Percentiles rank a stretch among this genome's conserved stretches.
Conservation (phyloP, 2,888 invertebrate genomes). For the Pammene aurita region DNA sequence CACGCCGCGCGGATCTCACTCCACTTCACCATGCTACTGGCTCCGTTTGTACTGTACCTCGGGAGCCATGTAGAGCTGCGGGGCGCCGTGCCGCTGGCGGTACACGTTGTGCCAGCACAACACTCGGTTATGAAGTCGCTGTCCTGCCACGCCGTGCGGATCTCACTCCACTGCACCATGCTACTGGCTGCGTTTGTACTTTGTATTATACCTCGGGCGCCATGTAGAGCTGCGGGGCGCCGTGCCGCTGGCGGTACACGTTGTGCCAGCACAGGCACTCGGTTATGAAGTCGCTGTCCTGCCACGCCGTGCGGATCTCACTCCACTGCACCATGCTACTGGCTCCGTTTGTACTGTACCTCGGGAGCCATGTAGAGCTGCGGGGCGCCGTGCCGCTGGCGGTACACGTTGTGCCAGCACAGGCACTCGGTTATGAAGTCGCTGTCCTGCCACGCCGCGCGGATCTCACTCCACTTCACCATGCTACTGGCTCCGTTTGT, state of each 20-base stretch:
- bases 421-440: slow-evolving; percentile 92
- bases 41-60: too few species aligned
- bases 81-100: slow-evolving; percentile 88
- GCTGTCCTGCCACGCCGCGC: slow-evolving; percentile 90
- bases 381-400: slow-evolving; percentile 89
- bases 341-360: too few species aligned
- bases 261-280: slow-evolving; percentile 93
- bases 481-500: too few species aligned
- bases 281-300: slow-evolving; percentile 91
- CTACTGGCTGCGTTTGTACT: too few species aligned
- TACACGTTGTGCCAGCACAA: slow-evolving; percentile 93
- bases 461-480: too few species aligned
- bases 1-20: slow-evolving; percentile 85
- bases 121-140: slow-evolving; percentile 92
- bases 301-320: slow-evolving; percentile 89
- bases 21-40: too few species aligned
- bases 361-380: too few species aligned
- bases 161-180: too few species aligned
- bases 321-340: too few species aligned
- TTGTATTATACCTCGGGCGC: too few species aligned
- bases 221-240: slow-evolving; percentile 53
- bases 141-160: slow-evolving; percentile 89
- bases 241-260: slow-evolving; percentile 90
- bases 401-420: slow-evolving; percentile 92
- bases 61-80: too few species aligned